Evolutionary conservation across 2,113 vertebrate species (phyloP), one percentile per base, ranked within the genome.

Genomic region (Lipotes vexillifer): DNA sequence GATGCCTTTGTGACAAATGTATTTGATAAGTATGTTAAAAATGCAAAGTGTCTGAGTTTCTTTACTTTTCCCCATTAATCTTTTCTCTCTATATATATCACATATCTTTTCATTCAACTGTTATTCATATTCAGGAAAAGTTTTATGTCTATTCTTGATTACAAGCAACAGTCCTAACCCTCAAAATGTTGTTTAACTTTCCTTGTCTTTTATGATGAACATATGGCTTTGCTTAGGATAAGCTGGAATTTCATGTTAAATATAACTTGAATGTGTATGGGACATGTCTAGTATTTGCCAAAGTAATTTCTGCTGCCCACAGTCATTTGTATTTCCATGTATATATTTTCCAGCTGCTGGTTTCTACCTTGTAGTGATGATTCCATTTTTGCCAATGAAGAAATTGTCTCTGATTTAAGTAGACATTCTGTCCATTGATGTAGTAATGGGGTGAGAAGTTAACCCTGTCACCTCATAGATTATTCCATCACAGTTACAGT

Each of bases 141-240:
- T 96, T 96, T 86, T 41, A 83, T 90, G 78, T 71, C 41, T 46
- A 88, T 90, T 96, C 86, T 84, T 83, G 20, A 94, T 97, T 80
- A 36, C 3, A 95, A 23, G 69, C 66, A 1, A 7, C 17, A 57
- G 57, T 91, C 71, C 20, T 72, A 41, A 85, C 55, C 55, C 87
- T 88, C 72, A 29, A 68, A 61, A 61, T 0, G 1, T 29, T 95
- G 88, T 94, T 97, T 98, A 72, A 96, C 94, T 96, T 98, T 95
- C 63, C 93, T 97, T 97, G 80, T 82, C 41, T 84, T 98, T 96
- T 72, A 90, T 95, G 65, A 65, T 77, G 83, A 92, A 97, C 97
- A 98, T 97, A 98, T 98, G 97, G 97, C 97, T 98, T 96, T 97
- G 95, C 95, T 98, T 98, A 98, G 93, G 95, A 66, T 75, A 91